Base-by-base conservation (phyloP, 1,140 invertebrate species). In the Meloidogyne hapla region DNA sequence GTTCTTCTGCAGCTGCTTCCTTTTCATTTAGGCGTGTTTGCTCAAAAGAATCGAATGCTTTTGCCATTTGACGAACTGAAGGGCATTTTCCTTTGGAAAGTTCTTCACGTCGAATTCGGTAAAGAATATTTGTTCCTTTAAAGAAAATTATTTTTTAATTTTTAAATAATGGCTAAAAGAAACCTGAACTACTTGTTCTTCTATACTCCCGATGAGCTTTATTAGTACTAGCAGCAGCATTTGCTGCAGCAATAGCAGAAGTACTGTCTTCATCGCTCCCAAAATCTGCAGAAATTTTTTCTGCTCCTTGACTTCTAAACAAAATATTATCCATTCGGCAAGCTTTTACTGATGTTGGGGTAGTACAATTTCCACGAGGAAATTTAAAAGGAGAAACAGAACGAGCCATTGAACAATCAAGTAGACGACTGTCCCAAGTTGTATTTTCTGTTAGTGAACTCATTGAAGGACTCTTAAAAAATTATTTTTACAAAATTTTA, bases 71-170 rank as follows among this genome's bases (percentile, higher is more conserved):
- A 71, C 78, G 74, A 9, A 85, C 84, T 8, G 86, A 80, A 1
- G 84, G 84, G 8, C 78, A 65, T 33, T 82, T 82, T 5, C 84
- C 84, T 26, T 84, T 80, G 13, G 84, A 79, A 26, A 85, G 75
- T 72, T 85, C 84, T 72, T 85, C 85, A 6, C 84, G 68, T n/a
- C 84, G 74, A 18, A 85, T 87, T 72, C 84, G 81, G 68, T 87
- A 85, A 25, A 85, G 74, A 71, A 85, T 84, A 64, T 85, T 85
- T 6, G 84, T 87, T n/a, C 84, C 84, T 73, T 56, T 23, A 1
- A 25, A 18, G 12, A 9, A n/a, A 26, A 13, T 12, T 21, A 38
- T 42, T 56, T 56, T n/a, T 45, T 48, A 15, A 63, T 33, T 72
- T n/a, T 18, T 10, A n/a, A 64, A 3, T 38, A 77, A 77, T 28